Conservation (phyloP, 2,113 vertebrate species). For the Lynx canadensis region DNA sequence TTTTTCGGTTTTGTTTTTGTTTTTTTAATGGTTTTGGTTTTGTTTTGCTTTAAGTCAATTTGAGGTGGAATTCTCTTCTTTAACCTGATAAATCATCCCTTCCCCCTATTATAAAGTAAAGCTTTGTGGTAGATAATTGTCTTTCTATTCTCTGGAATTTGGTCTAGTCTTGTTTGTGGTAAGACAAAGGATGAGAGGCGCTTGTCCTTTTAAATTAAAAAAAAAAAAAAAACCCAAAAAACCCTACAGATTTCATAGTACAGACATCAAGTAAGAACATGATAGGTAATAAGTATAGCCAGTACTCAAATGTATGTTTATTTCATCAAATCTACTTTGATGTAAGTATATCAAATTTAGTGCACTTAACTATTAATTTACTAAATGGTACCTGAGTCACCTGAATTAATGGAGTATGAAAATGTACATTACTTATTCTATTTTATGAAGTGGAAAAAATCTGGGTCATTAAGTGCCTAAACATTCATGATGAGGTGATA, state of each 20-base stretch:
- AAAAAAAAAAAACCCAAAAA: background rate
- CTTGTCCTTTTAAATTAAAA: background rate
- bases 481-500: constrained; percentile 34
- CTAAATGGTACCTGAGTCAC: constrained; percentile 48
- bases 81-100: background rate
- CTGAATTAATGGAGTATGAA: constrained; percentile 62
- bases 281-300: background rate
- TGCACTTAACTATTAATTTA: constrained; percentile 57
- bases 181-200: background rate
- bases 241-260: background rate
- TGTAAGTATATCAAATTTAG: constrained; percentile 28
- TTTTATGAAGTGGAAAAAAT: constrained; percentile 55
- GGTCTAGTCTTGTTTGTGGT: background rate
- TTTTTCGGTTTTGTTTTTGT: background rate
- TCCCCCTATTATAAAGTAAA: background rate
- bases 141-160: background rate
- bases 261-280: background rate
- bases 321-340: constrained; percentile 43
- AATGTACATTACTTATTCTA: constrained; percentile 46
- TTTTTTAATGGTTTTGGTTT: background rate
- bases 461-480: constrained; percentile 64
- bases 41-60: background rate
- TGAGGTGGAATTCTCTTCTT: background rate
- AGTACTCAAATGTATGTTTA: constrained; percentile 3
- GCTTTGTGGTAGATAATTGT: background rate